Evolutionary conservation across 2,113 vertebrate genomes (phyloP).

Genomic region (Aegithalos caudatus): DNA sequence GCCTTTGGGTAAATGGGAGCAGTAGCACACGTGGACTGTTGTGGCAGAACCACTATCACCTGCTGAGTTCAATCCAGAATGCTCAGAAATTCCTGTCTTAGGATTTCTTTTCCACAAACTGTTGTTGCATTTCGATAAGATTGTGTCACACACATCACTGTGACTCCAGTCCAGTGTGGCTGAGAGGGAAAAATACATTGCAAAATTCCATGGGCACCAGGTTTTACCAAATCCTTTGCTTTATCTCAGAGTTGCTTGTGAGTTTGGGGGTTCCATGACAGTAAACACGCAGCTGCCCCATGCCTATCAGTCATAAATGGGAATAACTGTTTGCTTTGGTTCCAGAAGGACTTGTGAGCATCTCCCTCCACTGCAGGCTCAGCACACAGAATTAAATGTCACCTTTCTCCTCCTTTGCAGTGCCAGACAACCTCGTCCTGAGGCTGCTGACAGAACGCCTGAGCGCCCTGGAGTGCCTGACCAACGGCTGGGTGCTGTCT

Average conservation of each 20-base stretch:
- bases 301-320: neutral
- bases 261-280: neutral
- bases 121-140: neutral
- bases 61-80: neutral
- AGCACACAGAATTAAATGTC: neutral
- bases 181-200: neutral
- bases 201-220: neutral
- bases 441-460: constrained; percentile 77
- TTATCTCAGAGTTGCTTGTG: neutral
- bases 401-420: constrained; percentile 56
- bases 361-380: neutral
- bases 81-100: neutral
- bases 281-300: neutral
- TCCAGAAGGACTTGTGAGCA: neutral
- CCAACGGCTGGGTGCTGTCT: constrained; percentile 78
- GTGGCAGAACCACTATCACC: neutral
- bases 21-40: neutral
- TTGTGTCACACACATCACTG: neutral
- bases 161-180: neutral
- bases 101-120: neutral
- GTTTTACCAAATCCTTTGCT: neutral
- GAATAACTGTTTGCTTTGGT: neutral
- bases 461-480: constrained; percentile 70
- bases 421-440: constrained; percentile 79
- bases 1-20: neutral